These are phyloP conservation scores for Thyatira batis DNA, from an alignment of 2,888 invertebrate species.

Conservation along the genomic window DNA sequence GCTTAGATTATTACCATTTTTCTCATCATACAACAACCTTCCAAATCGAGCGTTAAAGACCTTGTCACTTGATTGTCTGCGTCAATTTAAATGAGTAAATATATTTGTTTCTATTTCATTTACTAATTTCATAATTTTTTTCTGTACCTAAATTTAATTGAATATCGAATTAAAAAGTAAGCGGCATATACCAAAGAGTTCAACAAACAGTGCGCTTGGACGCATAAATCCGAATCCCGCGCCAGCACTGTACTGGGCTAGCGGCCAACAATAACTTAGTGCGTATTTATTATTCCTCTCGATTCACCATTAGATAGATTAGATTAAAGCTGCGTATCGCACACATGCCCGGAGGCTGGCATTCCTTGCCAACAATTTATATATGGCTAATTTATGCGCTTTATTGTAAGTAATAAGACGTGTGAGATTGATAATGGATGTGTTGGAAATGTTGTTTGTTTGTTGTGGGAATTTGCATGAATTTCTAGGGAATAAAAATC, in stretches of 20 bases:
- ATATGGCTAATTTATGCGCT: slow-evolving; percentile 44
- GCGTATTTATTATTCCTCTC: slow-evolving; percentile 58
- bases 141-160: background rate
- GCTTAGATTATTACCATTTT: too few relatives aligned
- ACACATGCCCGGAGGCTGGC: slow-evolving; percentile 36
- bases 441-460: background rate
- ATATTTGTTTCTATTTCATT: too few relatives aligned
- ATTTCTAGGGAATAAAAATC: too few relatives aligned
- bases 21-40: too few relatives aligned
- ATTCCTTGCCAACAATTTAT: slow-evolving; percentile 24
- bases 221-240: slow-evolving; percentile 13
- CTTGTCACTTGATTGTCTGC: too few relatives aligned
- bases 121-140: too few relatives aligned
- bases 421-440: slow-evolving; percentile 3
- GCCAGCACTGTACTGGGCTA: slow-evolving; percentile 40
- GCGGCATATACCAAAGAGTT: background rate
- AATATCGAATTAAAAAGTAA: background rate
- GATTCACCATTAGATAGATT: slow-evolving; percentile 54
- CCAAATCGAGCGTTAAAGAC: too few relatives aligned
- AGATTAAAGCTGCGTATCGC: slow-evolving; percentile 65
- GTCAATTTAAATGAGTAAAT: too few relatives aligned
- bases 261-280: slow-evolving; percentile 51
- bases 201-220: background rate
- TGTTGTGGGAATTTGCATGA: too few relatives aligned
- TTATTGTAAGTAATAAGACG: slow-evolving; percentile 22